Percentiles rank a stretch among this genome's conserved stretches.
phyloP scores from a whole-genome alignment of 2,113 vertebrate genomes.

The Turnix velox region DNA sequence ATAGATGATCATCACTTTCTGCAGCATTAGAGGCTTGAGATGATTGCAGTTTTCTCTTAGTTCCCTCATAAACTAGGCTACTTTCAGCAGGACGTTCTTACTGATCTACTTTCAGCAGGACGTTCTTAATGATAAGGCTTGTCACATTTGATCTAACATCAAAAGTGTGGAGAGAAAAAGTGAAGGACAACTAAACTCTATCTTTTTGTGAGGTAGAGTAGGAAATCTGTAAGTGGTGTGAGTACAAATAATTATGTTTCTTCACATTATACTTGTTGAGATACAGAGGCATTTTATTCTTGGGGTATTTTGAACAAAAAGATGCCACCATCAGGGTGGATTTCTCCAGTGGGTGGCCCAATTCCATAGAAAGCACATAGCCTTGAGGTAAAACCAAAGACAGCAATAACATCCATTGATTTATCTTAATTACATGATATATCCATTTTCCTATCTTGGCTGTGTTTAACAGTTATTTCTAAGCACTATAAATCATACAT shows the following conservation, averaged over 20 bases:
- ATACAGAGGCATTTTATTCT: neutral
- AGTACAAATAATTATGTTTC: conserved; percentile 8
- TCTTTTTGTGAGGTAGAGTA: neutral
- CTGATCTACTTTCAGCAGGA: neutral
- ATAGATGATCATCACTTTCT: neutral
- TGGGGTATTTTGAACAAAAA: neutral
- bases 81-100: neutral
- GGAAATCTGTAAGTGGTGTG: neutral
- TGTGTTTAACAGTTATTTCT: conserved; percentile 13
- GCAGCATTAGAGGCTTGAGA: neutral
- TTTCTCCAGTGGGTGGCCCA: neutral
- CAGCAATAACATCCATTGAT: neutral
- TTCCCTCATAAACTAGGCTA: neutral
- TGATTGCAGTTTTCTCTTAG: neutral
- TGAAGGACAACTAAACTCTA: neutral
- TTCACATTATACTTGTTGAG: neutral
- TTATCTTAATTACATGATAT: conserved; percentile 22
- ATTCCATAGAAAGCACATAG: neutral
- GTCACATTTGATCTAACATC: conserved; percentile 26
- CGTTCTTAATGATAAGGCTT: neutral
- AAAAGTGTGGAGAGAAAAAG: neutral
- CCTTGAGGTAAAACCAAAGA: conserved; percentile 32
- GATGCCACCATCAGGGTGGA: neutral
- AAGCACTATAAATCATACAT: neutral
- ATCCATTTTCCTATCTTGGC: neutral